Percentiles rank a stretch among this genome's conserved stretches.
Conservation (phyloP, 2,888 invertebrate genomes). For the Mystacides longicornis region DNA sequence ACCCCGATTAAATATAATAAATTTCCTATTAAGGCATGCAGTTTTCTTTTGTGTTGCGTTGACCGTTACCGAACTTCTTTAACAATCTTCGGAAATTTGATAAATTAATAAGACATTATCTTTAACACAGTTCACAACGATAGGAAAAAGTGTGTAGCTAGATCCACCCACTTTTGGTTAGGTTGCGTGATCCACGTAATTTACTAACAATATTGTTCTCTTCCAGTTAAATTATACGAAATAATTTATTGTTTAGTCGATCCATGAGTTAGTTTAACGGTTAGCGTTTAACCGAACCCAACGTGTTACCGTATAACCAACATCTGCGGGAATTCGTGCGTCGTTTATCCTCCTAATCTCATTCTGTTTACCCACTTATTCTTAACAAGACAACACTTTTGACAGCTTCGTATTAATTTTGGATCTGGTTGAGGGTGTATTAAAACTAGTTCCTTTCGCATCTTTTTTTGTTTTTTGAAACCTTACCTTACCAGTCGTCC, state of each 20-base stretch:
- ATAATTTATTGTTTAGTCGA: no score
- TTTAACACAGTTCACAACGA: neutral
- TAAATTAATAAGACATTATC: neutral
- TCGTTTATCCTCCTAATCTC: neutral
- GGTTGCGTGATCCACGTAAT: neutral
- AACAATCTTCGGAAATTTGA: neutral
- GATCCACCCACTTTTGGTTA: no score
- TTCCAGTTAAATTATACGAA: no score
- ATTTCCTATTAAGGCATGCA: neutral
- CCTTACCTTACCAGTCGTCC: no score
- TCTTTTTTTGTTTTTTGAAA: no score
- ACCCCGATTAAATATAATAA: neutral
- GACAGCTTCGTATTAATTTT: no score
- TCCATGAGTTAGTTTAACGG: neutral
- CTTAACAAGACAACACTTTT: neutral
- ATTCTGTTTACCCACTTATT: neutral
- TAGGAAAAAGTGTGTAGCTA: no score
- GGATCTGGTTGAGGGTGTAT: no score
- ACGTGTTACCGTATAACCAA: no score
- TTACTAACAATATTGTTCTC: neutral
- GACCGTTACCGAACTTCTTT: no score
- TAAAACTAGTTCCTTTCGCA: no score
- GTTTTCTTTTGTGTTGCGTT: neutral
- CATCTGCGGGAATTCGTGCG: neutral
- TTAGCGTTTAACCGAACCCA: neutral